phyloP scores from a whole-genome alignment of 1,140 invertebrate genomes.

The Sycophila sp. region DNA sequence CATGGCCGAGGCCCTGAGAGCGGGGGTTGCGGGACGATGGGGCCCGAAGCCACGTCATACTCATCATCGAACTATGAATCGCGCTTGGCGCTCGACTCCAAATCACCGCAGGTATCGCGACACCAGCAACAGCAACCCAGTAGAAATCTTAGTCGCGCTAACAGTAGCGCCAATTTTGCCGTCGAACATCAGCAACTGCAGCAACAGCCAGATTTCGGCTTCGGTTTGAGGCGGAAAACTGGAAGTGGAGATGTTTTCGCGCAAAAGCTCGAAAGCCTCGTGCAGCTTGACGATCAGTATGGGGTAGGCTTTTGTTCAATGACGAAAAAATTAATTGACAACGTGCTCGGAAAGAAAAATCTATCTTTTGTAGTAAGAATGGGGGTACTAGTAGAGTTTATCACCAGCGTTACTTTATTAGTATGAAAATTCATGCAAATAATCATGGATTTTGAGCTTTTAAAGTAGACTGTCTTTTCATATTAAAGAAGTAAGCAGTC shows the following conservation, averaged over 20 bases:
- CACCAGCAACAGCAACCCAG: background rate
- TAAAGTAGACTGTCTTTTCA: too few species aligned
- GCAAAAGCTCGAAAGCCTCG: conserved; percentile 40
- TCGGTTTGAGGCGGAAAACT: conserved; percentile 46
- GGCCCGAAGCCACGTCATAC: conserved; percentile 50
- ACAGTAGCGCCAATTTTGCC: conserved; percentile 32
- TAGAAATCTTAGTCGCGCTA: background rate
- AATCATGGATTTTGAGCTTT: too few species aligned
- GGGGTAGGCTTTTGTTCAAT: conserved; percentile 27
- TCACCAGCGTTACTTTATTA: too few species aligned
- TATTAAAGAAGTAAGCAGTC: too few species aligned
- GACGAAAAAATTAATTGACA: too few species aligned
- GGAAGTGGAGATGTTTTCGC: conserved; percentile 57
- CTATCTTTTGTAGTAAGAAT: background rate
- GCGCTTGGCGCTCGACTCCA: conserved; percentile 6
- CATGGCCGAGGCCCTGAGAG: conserved; percentile 52
- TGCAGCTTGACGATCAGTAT: conserved; percentile 22
- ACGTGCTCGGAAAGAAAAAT: too few species aligned
- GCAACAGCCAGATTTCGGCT: conserved; percentile 43
- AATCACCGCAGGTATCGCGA: background rate
- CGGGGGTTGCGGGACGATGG: too few species aligned
- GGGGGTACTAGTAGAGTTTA: too few species aligned
- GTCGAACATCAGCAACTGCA: conserved; percentile 18
- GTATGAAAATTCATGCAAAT: too few species aligned
- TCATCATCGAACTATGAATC: conserved; percentile 55